Percentiles rank a stretch among this genome's conserved stretches.
phyloP scores from a whole-genome alignment of 2,797 vertebrate genomes.

The Kryptolebias ocellatus region DNA sequence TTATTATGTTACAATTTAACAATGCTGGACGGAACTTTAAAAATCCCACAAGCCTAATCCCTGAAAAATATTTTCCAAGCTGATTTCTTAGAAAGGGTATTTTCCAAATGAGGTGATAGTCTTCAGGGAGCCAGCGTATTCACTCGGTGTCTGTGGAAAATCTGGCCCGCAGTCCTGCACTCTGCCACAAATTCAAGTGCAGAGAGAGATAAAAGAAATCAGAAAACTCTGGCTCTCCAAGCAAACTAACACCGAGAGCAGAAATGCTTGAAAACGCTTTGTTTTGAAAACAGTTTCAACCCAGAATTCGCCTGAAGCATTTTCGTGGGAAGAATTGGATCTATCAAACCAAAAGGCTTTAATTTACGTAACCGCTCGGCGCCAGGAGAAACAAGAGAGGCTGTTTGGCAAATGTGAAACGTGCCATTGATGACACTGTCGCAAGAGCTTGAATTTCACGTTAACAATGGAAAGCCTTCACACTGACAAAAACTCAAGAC shows the following conservation, averaged over 20 bases:
- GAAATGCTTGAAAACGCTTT: conserved; percentile 68
- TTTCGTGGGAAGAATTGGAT: conserved; percentile 66
- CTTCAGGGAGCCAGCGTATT: conserved; percentile 65
- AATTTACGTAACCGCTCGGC: conserved; percentile 76
- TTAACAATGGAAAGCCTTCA: conserved; percentile 16
- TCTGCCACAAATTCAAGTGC: conserved; percentile 69
- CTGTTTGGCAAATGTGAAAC: conserved; percentile 52
- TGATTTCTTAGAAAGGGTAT: conserved; percentile 56
- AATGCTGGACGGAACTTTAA: conserved; percentile 29
- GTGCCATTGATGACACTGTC: conserved; percentile 52
- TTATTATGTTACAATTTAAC: conserved; percentile 55
- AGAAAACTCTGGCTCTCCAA: conserved; percentile 54
- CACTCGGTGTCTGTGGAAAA: conserved; percentile 73
- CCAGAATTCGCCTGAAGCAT: conserved; percentile 63
- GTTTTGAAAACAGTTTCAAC: conserved; percentile 69
- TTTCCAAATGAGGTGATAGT: conserved; percentile 79
- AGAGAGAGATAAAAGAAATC: conserved; percentile 69
- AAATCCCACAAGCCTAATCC: conserved; percentile 44
- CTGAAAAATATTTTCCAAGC: conserved; percentile 65
- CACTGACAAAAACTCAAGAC: conserved; percentile 22
- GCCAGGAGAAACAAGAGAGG: conserved; percentile 77
- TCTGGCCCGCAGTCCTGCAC: conserved; percentile 45
- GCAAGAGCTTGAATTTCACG: conserved; percentile 49
- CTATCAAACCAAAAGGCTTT: conserved; percentile 76
- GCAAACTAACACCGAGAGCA: conserved; percentile 72